phyloP scores from a whole-genome alignment of 2,113 vertebrate species.

The Piprites chloris region DNA sequence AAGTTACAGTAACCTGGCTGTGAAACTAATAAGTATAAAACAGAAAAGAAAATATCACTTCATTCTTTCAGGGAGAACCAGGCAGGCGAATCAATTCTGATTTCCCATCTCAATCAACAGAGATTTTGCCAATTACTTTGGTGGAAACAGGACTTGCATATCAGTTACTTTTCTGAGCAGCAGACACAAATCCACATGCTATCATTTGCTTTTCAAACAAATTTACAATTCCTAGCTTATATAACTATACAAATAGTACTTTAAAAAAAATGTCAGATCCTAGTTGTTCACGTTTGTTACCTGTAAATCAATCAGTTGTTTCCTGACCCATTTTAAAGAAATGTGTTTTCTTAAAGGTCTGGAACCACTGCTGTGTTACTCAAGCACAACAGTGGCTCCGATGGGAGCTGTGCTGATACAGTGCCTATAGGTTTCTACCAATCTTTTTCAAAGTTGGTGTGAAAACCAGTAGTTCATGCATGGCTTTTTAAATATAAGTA shows the following conservation, averaged over 20 bases:
- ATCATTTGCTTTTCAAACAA: background rate
- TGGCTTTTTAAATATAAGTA: background rate
- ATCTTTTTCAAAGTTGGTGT: background rate
- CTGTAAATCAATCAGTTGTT: background rate
- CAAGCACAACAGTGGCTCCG: background rate
- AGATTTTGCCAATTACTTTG: slow-evolving; percentile 16
- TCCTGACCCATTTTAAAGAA: background rate
- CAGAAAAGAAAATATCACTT: slow-evolving; percentile 29
- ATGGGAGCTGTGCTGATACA: background rate
- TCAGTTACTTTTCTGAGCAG: background rate
- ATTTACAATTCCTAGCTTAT: background rate
- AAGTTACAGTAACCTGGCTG: slow-evolving; percentile 28
- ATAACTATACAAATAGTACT: background rate
- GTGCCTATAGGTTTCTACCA: background rate
- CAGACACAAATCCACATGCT: background rate
- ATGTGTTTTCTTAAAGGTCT: background rate
- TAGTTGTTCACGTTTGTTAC: background rate
- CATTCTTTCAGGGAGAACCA: slow-evolving; percentile 29
- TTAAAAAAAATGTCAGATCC: background rate
- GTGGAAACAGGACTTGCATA: background rate
- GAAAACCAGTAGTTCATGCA: background rate
- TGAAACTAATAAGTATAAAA: slow-evolving; percentile 35
- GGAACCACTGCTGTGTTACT: background rate
- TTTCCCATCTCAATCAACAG: slow-evolving; percentile 4
- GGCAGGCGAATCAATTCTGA: background rate